Evolutionary conservation across 64 coral and sea anemone species (phyloP).

Genomic region (Stichodactyla mertensii): DNA sequence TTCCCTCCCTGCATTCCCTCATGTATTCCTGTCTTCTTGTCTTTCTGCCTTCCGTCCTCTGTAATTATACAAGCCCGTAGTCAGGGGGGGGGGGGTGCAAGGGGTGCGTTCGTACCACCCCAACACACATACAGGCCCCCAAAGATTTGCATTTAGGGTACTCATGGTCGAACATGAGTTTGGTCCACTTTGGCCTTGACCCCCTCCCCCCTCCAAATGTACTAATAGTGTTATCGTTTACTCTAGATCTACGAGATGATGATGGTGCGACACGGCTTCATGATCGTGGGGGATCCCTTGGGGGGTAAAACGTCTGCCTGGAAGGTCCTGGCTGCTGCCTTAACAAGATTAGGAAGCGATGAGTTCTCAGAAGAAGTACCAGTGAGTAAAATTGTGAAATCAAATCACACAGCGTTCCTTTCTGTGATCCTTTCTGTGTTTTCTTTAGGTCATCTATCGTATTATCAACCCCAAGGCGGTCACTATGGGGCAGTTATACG

Average conservation of each 20-base stretch:
- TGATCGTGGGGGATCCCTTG: conserved; percentile 96
- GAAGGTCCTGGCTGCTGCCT: conserved; percentile 76
- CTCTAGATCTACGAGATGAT: conserved; percentile 96
- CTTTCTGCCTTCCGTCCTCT: too few relatives aligned
- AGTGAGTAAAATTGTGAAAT: conserved; percentile 24
- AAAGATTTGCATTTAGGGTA: too few relatives aligned
- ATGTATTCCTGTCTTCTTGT: too few relatives aligned
- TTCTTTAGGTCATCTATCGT: conserved; percentile 51
- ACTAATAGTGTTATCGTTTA: not conserved
- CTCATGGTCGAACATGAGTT: too few relatives aligned
- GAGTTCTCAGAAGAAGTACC: conserved; percentile 56
- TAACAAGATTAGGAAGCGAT: conserved; percentile 66
- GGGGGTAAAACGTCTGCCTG: conserved; percentile 96
- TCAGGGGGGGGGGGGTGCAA: too few relatives aligned
- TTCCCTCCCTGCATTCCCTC: too few relatives aligned
- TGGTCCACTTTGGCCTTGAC: too few relatives aligned
- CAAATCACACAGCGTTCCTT: not conserved
- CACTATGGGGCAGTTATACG: conserved; percentile 97
- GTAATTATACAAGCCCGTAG: too few relatives aligned
- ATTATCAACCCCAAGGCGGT: conserved; percentile 95
- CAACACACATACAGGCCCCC: too few relatives aligned
- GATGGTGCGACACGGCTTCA: conserved; percentile 94
- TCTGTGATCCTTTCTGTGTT: not conserved
- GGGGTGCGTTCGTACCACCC: too few relatives aligned
- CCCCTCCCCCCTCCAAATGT: not conserved